A percentile compares a stretch with the other conserved stretches of the same genome.
Conservation (phyloP, 2,797 vertebrate species). For the Sarcoramphus papa region DNA sequence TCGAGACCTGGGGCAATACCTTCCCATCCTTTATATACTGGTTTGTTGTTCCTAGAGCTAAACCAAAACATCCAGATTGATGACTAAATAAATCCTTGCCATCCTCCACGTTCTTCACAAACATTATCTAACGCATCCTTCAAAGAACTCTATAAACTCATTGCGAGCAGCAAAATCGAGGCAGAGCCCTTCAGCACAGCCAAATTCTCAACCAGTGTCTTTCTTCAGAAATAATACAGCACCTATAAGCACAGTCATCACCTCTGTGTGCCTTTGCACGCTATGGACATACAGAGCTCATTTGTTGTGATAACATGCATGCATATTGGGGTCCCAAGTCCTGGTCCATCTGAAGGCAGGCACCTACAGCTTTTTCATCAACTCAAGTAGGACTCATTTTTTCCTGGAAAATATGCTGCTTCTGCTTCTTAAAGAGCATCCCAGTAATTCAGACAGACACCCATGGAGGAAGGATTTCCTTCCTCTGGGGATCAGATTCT, state of each 20-base stretch:
- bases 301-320: neutral
- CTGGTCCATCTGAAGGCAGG: neutral
- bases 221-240: neutral
- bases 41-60: neutral
- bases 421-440: neutral
- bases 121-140: neutral
- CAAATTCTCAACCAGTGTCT: neutral
- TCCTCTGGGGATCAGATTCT: neutral
- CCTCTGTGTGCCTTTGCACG: neutral
- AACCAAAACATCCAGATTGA: neutral
- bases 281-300: neutral
- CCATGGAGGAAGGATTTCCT: neutral
- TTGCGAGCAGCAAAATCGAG: rapidly evolving
- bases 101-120: neutral
- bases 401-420: neutral
- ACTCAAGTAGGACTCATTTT: neutral
- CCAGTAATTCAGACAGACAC: neutral
- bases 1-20: neutral
- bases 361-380: neutral
- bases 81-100: neutral
- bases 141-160: neutral
- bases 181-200: neutral
- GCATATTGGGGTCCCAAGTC: neutral
- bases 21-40: neutral
- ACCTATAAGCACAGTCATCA: neutral